phyloP scores from a whole-genome alignment of 1,140 invertebrate genomes.

The Drosophila insularis region DNA sequence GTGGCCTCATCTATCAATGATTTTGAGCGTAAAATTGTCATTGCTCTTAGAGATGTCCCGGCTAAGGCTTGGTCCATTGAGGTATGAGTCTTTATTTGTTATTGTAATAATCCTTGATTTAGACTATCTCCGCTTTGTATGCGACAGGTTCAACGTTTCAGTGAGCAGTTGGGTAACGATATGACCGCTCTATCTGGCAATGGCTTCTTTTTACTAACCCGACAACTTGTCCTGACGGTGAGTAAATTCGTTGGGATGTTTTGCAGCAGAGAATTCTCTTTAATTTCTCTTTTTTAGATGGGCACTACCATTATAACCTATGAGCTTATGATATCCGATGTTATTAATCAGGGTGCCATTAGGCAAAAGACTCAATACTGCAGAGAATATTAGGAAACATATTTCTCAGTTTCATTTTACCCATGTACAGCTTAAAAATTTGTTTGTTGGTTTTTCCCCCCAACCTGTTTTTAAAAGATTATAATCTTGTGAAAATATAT shows the following conservation, averaged over 20 bases:
- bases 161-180: conserved; percentile 85
- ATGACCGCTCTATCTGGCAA: conserved; percentile 85
- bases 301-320: conserved; percentile 87
- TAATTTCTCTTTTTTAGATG: conserved; percentile 63
- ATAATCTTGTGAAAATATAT: conserved; percentile 7
- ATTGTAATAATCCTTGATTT: no score
- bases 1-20: conserved; percentile 86
- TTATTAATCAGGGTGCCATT: conserved; percentile 74
- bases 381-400: conserved; percentile 44
- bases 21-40: conserved; percentile 84
- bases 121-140: neutral
- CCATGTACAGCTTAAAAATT: neutral
- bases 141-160: conserved; percentile 83
- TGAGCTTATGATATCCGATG: conserved; percentile 84
- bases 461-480: neutral
- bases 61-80: conserved; percentile 84
- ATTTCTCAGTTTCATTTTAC: conserved; percentile 14
- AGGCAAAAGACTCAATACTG: conserved; percentile 74
- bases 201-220: conserved; percentile 86
- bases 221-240: conserved; percentile 85
- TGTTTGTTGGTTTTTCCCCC: neutral
- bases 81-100: conserved; percentile 62
- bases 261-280: neutral
- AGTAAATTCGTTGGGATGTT: conserved; percentile 1
- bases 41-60: conserved; percentile 84